Base-by-base conservation (phyloP, 2,113 vertebrate species). In the Zeus faber region DNA sequence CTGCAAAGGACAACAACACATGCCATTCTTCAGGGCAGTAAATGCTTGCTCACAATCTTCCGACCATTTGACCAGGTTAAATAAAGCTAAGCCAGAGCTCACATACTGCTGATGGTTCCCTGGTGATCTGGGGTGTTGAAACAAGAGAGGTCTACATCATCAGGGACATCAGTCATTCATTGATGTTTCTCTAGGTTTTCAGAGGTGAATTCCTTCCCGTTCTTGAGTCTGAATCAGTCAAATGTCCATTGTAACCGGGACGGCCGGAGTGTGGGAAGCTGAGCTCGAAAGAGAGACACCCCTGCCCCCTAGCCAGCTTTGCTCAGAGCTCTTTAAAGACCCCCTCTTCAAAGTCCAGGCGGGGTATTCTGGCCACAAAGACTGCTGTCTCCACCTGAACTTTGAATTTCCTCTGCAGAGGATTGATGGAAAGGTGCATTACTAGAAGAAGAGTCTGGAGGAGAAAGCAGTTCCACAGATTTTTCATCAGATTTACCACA, bases 141-240 rank as follows among this genome's bases (percentile, higher is more conserved):
- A 98, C 84, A 77, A 60, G 95, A 98, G 24, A 98, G 83, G 48
- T 98, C 95, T 1, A 98, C 96, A 0, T 96, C 93, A 0, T 97
- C 94, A 0, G 91, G 74, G n/a, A 83, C 48, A 13, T 18, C 82
- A 2, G 79, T 58, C 52, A 80, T 29, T 1, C 51, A 2, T 63
- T 54, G 24, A 82, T 37, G 13, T 60, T 51, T 0, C 83, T 85
- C 0, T 86, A 82, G 0, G 87, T 76, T 0, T 74, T 84, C 57
- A 91, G 67, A 0, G 91, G 89, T 25, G 89, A 63, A 0, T 82
- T 83, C 53, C 87, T 62, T 2, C 81, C 87, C 0, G 72, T 39
- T 26, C 86, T 89, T 1, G 73, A 6, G 20, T 91, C 88, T 0
- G 71, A 47, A 0, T 85, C 83, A n/a, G 54, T 61, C 6, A 58